Evolutionary conservation across 2,797 vertebrate genomes (phyloP), one percentile per base, ranked within the genome.

Genomic region (Phoxinus dragarum): DNA sequence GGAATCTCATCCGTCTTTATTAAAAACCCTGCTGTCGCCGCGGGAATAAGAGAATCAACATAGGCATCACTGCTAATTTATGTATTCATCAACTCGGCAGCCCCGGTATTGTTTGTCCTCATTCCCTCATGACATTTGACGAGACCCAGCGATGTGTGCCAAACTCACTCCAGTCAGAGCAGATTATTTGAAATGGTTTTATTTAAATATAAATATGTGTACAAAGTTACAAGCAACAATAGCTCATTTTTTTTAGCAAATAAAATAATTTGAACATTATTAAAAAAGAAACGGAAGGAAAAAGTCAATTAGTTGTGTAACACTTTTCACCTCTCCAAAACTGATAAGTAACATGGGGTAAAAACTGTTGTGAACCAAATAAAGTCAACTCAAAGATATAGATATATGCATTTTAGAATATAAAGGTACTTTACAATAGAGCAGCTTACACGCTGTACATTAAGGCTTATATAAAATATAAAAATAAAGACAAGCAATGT

Each of bases 181-280:
- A 47, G 79, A 88, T 85, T 95, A 94, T 95, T 93, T 88, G 94
- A 96, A 96, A 96, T 95, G 95, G 54, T 94, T 96, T 96, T 96
- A 96, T 96, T 96, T 95, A 95, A 96, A 96, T 96, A 96, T 96
- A 96, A 96, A 96, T 96, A 96, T 96, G 96, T 96, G 95, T 96
- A 96, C 96, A 96, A 96, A 96, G 95, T 94, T 95, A 96, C 96
- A 95, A 95, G 95, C 95, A 94, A 95, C 93, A 91, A 91, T 94
- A 94, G 94, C 93, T 96, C 92, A 88, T 94, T 94, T 54, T n/a
- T n/a, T 79, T 94, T 94, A 94, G 94, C 95, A 95, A 96, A 95
- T 94, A 93, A 95, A 95, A 92, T 90, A 91, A 91, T 95, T 92
- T 92, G 94, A 95, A 94, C 94, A 93, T 94, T 93, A 94, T 95